Evolutionary conservation across 1,140 invertebrate genomes (phyloP).

Genomic region (Panagrolaimus sp.): DNA sequence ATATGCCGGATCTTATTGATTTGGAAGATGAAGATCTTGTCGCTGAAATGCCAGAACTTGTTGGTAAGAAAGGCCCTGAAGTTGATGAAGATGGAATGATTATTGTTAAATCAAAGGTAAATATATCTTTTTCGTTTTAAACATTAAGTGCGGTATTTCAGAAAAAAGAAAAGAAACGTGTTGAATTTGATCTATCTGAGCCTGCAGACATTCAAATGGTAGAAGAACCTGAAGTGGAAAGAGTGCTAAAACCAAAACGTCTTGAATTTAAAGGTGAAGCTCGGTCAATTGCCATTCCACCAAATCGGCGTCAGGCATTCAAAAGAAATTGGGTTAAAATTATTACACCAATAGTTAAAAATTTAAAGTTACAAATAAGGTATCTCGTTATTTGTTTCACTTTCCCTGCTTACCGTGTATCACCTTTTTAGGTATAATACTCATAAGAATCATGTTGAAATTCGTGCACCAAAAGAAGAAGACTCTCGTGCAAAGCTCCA

Average conservation of each 20-base stretch:
- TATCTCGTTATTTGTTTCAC: slow-evolving; percentile 15
- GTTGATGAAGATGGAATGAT: slow-evolving; percentile 15
- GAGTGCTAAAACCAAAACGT: no score
- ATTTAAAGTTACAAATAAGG: slow-evolving; percentile 84
- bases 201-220: no score
- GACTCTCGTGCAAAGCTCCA: slow-evolving; percentile 78
- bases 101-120: not conserved
- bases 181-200: no score
- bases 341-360: slow-evolving; percentile 88
- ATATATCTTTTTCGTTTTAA: no score
- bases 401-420: not conserved
- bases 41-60: slow-evolving; percentile 13
- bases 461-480: slow-evolving; percentile 63
- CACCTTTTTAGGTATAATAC: slow-evolving; percentile 71
- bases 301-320: slow-evolving; percentile 79
- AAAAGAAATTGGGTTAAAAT: slow-evolving; percentile 97
- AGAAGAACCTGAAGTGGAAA: no score
- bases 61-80: not conserved
- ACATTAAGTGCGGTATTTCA: not conserved
- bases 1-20: slow-evolving; percentile 52
- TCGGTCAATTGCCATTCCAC: slow-evolving; percentile 68
- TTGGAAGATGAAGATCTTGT: slow-evolving; percentile 37
- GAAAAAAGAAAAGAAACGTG: slow-evolving; percentile 2
- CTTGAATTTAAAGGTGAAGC: slow-evolving; percentile 27
- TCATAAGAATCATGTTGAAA: slow-evolving; percentile 82